phyloP scores from a whole-genome alignment of 1,140 invertebrate genomes.

The Microplitis demolitor region DNA sequence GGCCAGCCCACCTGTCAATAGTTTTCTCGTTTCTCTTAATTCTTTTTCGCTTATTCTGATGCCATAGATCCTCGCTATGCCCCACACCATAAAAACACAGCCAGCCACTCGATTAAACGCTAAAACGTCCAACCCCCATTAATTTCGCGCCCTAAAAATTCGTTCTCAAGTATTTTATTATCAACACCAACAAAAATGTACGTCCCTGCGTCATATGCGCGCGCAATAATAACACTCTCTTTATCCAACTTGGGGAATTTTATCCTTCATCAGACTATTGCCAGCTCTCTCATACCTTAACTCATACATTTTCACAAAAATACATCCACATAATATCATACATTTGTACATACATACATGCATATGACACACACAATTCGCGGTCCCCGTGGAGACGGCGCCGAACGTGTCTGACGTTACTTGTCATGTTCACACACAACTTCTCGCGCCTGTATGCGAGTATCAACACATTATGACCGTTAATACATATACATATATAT shows the following conservation, averaged over 20 bases:
- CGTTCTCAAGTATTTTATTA: slow-evolving; percentile 15
- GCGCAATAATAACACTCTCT: slow-evolving; percentile 16
- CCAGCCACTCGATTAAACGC: too few relatives aligned
- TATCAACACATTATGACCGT: not conserved
- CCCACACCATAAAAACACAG: too few relatives aligned
- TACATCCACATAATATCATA: too few relatives aligned
- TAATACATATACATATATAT: not conserved
- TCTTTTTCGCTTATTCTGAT: too few relatives aligned
- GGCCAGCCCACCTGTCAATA: slow-evolving; percentile 24
- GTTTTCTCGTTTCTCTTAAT: too few relatives aligned
- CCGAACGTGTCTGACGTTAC: not conserved
- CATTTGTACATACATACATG: not conserved
- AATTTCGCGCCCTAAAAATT: slow-evolving; percentile 26
- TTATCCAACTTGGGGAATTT: not conserved
- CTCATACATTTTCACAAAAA: not conserved
- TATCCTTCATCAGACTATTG: not conserved
- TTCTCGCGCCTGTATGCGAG: not conserved
- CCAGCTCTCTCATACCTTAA: not conserved
- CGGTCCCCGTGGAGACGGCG: not conserved
- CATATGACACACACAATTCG: not conserved
- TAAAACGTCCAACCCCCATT: slow-evolving; percentile 15
- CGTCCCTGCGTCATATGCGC: slow-evolving; percentile 35
- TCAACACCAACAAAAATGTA: not conserved
- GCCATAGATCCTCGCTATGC: not conserved
- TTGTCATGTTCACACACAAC: not conserved